These are phyloP conservation scores for Caracal caracal DNA, from an alignment of 2,113 vertebrate genomes.

Conservation along the genomic window DNA sequence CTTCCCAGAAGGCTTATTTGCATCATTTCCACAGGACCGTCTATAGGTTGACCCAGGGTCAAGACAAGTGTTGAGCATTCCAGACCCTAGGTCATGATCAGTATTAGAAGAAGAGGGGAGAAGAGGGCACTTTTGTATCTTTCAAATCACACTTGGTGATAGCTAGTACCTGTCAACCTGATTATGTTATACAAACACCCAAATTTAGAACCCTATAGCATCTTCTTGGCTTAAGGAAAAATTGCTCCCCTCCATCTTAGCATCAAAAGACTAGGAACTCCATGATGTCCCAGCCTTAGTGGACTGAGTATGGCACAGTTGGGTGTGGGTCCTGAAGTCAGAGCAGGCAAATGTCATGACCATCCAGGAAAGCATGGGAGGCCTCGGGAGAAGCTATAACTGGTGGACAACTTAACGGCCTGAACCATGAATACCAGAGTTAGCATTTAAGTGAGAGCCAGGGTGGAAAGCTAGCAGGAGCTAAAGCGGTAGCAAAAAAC, in stretches of 20 bases:
- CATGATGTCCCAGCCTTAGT: not conserved
- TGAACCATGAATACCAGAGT: not conserved
- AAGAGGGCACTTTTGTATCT: not conserved
- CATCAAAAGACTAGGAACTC: not conserved
- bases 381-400: not conserved
- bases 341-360: not conserved
- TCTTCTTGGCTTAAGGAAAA: conserved; percentile 4
- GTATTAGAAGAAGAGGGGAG: not conserved
- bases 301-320: not conserved
- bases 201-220: not conserved
- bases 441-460: not conserved
- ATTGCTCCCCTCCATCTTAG: not conserved
- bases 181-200: not conserved
- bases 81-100: not conserved
- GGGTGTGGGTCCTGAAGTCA: not conserved
- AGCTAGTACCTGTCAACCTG: not conserved
- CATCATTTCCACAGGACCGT: not conserved
- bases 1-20: not conserved
- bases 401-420: not conserved
- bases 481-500: not conserved
- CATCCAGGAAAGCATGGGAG: not conserved
- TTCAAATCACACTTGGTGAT: not conserved
- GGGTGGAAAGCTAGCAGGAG: not conserved
- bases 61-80: not conserved
- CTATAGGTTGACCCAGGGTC: not conserved